Base-by-base conservation (phyloP, 2,113 vertebrate species). In the Gila orcuttii region DNA sequence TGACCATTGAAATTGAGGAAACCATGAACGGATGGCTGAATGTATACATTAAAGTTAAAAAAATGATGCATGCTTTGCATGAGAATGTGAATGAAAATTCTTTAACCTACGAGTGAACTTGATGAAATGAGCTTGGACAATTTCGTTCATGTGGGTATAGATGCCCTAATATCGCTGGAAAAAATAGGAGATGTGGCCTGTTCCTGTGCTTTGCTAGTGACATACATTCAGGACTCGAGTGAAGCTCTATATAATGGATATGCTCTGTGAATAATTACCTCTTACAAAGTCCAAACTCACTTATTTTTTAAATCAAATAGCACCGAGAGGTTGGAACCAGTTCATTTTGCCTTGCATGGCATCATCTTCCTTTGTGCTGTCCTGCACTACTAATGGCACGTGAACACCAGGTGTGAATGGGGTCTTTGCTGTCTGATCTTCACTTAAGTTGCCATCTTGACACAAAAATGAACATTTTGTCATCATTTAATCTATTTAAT, bases 291-390 rank as follows among this genome's bases (percentile, higher is more conserved):
- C 59, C 36, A 66, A 66, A 81, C 79, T 81, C 79, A 28, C 52
- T 81, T 81, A 13, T 71, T 39, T 91, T 92, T 92, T 86, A 91
- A 92, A 91, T 92, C 85, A 91, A 91, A 92, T 94, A 95, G 94
- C 94, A 95, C 93, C 94, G 74, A 92, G 91, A 92, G 90, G 90
- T 93, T 94, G 91, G 92, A 92, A 89, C 92, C 79, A 57, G 55
- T 57, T 57, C 0, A 57, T 57, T 88, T 15, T 90, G 79, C 87
- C 75, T 83, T 86, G 88, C 79, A 79, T 39, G 78, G 79, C 28
- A 85, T 87, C 68, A 62, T 12, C 83, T 82, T 89, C 78, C 79
- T 87, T 89, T 87, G 83, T 21, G 45, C 78, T 79, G 82, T 79
- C 75, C 6, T 77, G 76, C 85, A 45, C 21, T 52, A n/a, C 11